Percentiles rank a stretch among this genome's conserved stretches.
Conservation (phyloP, 2,888 invertebrate genomes). For the Cyclophora punctaria region DNA sequence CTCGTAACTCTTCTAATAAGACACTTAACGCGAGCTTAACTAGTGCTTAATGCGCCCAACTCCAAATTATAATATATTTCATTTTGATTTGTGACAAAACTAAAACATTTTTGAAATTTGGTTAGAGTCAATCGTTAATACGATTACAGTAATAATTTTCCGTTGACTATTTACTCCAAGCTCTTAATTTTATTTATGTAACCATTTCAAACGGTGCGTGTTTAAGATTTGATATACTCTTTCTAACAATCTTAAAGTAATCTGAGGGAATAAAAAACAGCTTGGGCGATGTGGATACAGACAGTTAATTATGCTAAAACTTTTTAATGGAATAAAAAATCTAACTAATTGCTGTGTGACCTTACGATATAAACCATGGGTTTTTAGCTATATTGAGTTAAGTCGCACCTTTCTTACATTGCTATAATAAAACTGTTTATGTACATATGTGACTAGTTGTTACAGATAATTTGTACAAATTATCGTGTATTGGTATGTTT, state of each 20-base stretch:
- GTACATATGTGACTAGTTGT: slow-evolving; percentile 23
- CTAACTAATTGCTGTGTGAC: no score
- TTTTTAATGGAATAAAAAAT: no score
- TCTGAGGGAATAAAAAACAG: no score
- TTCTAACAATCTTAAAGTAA: no score
- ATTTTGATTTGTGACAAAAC: slow-evolving; percentile 61
- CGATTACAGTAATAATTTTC: slow-evolving; percentile 48
- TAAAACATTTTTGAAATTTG: slow-evolving; percentile 34
- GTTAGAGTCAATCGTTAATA: slow-evolving; percentile 40
- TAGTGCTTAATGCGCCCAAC: slow-evolving; percentile 56
- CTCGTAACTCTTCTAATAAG: slow-evolving; percentile 67
- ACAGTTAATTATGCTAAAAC: no score
- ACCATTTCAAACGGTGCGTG: slow-evolving; percentile 15
- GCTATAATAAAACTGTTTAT: no score
- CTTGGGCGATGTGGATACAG: no score
- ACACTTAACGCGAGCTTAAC: slow-evolving; percentile 61
- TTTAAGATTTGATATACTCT: slow-evolving; percentile 5
- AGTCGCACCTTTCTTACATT: slow-evolving; percentile 2
- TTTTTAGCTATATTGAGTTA: no score
- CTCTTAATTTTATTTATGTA: slow-evolving; percentile 23
- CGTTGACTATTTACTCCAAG: slow-evolving; percentile 23
- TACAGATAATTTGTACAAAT: slow-evolving; percentile 44
- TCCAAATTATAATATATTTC: slow-evolving; percentile 50
- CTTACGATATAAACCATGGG: no score
- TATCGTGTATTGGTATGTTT: slow-evolving; percentile 35